phyloP scores from a whole-genome alignment of 2,888 invertebrate genomes.

The Drosophila infuscata region DNA sequence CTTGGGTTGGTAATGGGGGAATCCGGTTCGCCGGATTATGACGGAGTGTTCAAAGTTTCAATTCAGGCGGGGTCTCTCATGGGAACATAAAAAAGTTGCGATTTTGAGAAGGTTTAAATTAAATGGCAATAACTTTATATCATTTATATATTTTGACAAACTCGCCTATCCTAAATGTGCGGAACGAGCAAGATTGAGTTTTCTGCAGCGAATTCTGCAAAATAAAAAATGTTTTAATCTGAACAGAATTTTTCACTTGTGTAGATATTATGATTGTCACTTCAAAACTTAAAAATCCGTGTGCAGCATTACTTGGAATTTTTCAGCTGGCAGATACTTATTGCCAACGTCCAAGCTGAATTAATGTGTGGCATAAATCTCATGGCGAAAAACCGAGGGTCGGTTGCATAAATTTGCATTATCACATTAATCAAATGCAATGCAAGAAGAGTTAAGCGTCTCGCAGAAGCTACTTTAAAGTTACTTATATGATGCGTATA shows the following conservation, averaged over 20 bases:
- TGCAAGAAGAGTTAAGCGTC: constrained; percentile 39
- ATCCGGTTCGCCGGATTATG: neutral
- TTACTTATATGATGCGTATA: constrained; percentile 63
- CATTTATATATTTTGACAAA: neutral
- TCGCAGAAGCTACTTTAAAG: constrained; percentile 26
- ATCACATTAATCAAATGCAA: constrained; percentile 76
- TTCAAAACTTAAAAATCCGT: neutral
- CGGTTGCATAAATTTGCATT: constrained; percentile 74
- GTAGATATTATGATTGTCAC: neutral
- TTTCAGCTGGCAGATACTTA: constrained; percentile 22
- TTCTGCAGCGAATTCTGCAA: neutral
- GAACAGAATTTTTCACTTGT: neutral
- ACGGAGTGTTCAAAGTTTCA: neutral
- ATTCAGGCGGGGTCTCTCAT: neutral
- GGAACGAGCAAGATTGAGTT: neutral
- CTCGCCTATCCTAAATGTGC: neutral
- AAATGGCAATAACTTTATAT: neutral
- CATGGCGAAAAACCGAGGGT: constrained; percentile 41
- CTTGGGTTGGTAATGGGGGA: neutral
- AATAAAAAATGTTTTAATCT: neutral
- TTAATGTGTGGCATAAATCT: constrained; percentile 71
- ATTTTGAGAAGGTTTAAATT: neutral
- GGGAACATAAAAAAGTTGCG: neutral
- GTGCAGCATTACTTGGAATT: neutral
- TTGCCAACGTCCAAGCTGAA: constrained; percentile 34